These are phyloP conservation scores for Psilanteris sp. DNA, from an alignment of 1,140 invertebrate species.

Conservation along the genomic window DNA sequence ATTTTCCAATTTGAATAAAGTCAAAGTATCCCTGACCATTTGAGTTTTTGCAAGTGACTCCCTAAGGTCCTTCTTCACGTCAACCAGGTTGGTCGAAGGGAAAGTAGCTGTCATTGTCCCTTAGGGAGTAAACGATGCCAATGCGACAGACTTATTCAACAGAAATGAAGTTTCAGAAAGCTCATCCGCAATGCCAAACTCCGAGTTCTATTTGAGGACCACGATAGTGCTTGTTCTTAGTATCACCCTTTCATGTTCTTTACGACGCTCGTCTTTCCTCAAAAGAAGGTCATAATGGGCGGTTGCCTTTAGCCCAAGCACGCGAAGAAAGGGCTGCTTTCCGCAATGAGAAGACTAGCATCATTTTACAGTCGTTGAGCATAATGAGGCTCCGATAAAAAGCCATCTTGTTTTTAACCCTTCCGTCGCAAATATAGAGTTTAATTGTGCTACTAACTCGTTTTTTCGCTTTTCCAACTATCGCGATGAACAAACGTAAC, in stretches of 20 bases:
- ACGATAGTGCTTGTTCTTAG: constrained; percentile 7
- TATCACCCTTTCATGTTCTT: constrained; percentile 37
- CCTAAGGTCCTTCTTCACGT: constrained; percentile 47
- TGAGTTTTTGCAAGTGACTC: constrained; percentile 54
- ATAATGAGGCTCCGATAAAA: constrained; percentile 77
- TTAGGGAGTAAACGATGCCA: constrained; percentile 61
- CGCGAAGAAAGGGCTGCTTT: constrained; percentile 54
- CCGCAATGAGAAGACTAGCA: constrained; percentile 16
- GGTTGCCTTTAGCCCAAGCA: constrained; percentile 34
- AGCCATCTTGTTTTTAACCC: constrained; percentile 79
- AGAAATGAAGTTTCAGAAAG: constrained; percentile 55
- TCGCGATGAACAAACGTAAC: constrained; percentile 21
- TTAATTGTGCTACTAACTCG: constrained; percentile 71
- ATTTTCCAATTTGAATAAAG: constrained; percentile 58
- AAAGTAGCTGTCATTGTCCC: constrained; percentile 74
- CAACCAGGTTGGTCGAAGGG: constrained; percentile 61
- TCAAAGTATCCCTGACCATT: constrained; percentile 53
- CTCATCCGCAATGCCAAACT: constrained; percentile 50
- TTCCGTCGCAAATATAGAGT: constrained; percentile 69
- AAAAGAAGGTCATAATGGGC: constrained; percentile 57
- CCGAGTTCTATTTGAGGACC: constrained; percentile 29
- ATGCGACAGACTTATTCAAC: constrained; percentile 56
- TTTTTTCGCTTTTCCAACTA: constrained; percentile 59
- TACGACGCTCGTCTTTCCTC: constrained; percentile 44
- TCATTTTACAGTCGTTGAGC: constrained; percentile 79